Percentiles rank a stretch among this genome's conserved stretches.
Conservation (phyloP, 2,888 invertebrate species). For the Rugalucina vietnamica region DNA sequence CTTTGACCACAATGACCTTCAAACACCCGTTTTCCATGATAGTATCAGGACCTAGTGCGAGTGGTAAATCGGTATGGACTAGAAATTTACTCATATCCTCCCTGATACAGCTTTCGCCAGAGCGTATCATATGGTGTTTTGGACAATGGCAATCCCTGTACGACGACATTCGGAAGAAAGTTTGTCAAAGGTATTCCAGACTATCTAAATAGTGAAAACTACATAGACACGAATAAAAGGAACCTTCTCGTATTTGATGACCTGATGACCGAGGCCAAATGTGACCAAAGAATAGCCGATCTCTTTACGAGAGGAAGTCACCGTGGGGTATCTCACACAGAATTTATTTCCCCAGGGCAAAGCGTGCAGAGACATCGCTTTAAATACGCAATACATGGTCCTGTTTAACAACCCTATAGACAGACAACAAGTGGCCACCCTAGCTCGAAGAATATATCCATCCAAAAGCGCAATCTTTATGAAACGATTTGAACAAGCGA, state of each 20-base stretch:
- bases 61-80: slow-evolving; percentile 16
- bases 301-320: slow-evolving; percentile 31
- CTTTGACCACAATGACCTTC: no score
- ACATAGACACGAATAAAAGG: background rate
- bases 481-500: slow-evolving; percentile 14
- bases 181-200: slow-evolving; percentile 22
- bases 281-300: slow-evolving; percentile 31
- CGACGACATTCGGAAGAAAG: slow-evolving; percentile 2
- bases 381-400: slow-evolving; percentile 18
- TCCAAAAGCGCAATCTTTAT: background rate
- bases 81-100: background rate
- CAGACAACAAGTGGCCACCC: slow-evolving; percentile 25
- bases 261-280: slow-evolving; percentile 29
- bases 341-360: background rate
- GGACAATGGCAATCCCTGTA: slow-evolving; percentile 28
- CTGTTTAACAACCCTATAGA: slow-evolving; percentile 34
- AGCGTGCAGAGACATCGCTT: background rate
- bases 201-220: background rate
- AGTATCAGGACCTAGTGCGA: no score
- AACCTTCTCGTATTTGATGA: slow-evolving; percentile 31
- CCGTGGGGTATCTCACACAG: background rate
- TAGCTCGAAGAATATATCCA: slow-evolving; percentile 26
- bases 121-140: slow-evolving; percentile 35
- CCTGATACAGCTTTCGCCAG: background rate
- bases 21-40: slow-evolving; percentile 15